Evolutionary conservation across 2,888 invertebrate species (phyloP).

Genomic region (Aleiodes alternator): DNA sequence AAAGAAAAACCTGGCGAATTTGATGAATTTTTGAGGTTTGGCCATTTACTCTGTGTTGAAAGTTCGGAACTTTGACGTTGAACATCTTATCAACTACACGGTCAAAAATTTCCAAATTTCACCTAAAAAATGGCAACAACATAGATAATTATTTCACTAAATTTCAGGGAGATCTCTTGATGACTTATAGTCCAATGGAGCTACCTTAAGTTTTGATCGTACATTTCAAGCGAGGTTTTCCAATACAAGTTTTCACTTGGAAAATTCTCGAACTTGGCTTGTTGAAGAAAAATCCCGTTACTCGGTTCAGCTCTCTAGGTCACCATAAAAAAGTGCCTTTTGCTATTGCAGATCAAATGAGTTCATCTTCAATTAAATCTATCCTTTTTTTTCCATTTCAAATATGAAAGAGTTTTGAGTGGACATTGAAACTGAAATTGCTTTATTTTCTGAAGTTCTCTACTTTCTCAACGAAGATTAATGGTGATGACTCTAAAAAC

Average conservation of each 20-base stretch:
- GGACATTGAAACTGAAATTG: neutral
- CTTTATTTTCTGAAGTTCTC: slow-evolving; percentile 3
- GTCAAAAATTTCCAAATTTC: too few species aligned
- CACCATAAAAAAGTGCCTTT: neutral
- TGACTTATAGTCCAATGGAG: too few species aligned
- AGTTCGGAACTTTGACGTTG: too few species aligned
- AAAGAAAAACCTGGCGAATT: too few species aligned
- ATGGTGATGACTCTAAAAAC: slow-evolving; percentile 8
- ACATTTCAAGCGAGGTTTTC: slow-evolving; percentile 2
- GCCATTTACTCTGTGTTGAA: too few species aligned
- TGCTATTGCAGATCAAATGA: slow-evolving; percentile 3
- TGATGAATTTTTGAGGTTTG: too few species aligned
- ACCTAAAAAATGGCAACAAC: too few species aligned
- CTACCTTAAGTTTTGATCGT: neutral
- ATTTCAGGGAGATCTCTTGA: too few species aligned
- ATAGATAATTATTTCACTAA: too few species aligned
- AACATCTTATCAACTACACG: too few species aligned
- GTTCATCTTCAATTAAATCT: neutral
- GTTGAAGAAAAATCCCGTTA: neutral
- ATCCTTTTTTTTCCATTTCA: neutral
- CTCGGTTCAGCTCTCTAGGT: slow-evolving; percentile 22
- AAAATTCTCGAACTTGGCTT: slow-evolving; percentile 8
- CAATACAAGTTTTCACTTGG: slow-evolving; percentile 24
- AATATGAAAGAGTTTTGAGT: neutral
- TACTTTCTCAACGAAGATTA: slow-evolving; percentile 17